Evolutionary conservation across 2,797 vertebrate species (phyloP), one percentile per base, ranked within the genome.

Genomic region (Hylomyscus alleni): DNA sequence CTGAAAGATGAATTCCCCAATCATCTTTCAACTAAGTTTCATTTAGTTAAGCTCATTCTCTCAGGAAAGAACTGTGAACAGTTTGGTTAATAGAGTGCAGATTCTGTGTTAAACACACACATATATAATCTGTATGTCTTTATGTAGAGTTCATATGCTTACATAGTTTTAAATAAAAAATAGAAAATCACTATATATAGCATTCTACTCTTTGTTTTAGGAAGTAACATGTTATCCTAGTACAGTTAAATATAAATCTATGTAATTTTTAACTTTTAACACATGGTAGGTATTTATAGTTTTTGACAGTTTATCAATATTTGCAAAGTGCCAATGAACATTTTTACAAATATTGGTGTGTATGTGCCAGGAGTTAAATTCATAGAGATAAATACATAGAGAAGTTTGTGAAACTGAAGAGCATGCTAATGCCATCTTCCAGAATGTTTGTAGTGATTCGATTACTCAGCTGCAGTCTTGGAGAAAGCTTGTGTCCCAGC

Each of bases 141-240:
- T 8, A 24, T 31, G 2, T 58, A 60, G 7, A 2, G 14, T 87
- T 56, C 14, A 73, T 44, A 91, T 65, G 7, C 13, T 7, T 89
- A 7, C 37, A 75, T 26, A 13, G 22, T 86, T 69, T 90, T 65
- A 12, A 65, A 80, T 72, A 31, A 84, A 50, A 69, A 89, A 56
- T 76, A 86, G 22, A 90, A 95, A 90, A 72, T 47, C 2, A 84
- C 29, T 88, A n/a, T 3, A 52, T 29, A 34, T 44, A 67, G 1
- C 14, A 58, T 37, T 92, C n/a, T 54, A 29, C 1, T 65, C 76
- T 86, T 94, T 78, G 47, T 73, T 90, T 58, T 92, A 56, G 91
- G 77, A 82, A n/a, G 26, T 34, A 88, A 86, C 91, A 78, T 80
- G 8, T 34, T 88, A 82, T 92, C 89, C 62, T 47, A 47, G 87